Percentiles rank a stretch among this genome's conserved stretches.
phyloP scores from a whole-genome alignment of 1,140 invertebrate species.

The Drosophila auraria region DNA sequence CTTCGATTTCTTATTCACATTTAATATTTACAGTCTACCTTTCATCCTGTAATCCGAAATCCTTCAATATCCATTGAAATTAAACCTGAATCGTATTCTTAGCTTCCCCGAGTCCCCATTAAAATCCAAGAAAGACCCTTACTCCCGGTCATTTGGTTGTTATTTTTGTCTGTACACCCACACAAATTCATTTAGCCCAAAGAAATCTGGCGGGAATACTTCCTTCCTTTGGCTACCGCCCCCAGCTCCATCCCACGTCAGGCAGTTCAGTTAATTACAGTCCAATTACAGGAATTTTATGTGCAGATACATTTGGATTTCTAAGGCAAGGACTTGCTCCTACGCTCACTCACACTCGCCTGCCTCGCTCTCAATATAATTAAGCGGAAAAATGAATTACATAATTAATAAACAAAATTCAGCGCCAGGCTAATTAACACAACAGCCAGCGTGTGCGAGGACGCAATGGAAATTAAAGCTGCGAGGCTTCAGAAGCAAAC shows the following conservation, averaged over 20 bases:
- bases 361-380: conserved; percentile 51
- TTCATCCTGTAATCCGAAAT: neutral
- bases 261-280: conserved; percentile 54
- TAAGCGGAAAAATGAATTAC: conserved; percentile 66
- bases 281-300: conserved; percentile 61
- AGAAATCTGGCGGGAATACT: conserved; percentile 24
- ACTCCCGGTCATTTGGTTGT: conserved; percentile 9
- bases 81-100: neutral
- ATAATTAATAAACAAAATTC: conserved; percentile 66
- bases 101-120: no score
- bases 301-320: conserved; percentile 35
- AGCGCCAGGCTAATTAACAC: conserved; percentile 52
- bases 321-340: conserved; percentile 7
- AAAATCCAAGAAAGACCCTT: neutral
- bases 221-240: neutral
- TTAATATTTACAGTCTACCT: neutral
- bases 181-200: conserved; percentile 30
- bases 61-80: conserved; percentile 2
- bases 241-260: conserved; percentile 4
- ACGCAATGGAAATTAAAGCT: conserved; percentile 16
- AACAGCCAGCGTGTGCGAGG: conserved; percentile 18
- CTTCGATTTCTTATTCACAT: no score
- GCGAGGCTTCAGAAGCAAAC: conserved; percentile 9
- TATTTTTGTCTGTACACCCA: conserved; percentile 7
- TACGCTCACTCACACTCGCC: neutral